Percentiles rank a stretch among this genome's conserved stretches.
phyloP scores from a whole-genome alignment of 2,888 invertebrate species.

The Drosophila percnosoma region DNA sequence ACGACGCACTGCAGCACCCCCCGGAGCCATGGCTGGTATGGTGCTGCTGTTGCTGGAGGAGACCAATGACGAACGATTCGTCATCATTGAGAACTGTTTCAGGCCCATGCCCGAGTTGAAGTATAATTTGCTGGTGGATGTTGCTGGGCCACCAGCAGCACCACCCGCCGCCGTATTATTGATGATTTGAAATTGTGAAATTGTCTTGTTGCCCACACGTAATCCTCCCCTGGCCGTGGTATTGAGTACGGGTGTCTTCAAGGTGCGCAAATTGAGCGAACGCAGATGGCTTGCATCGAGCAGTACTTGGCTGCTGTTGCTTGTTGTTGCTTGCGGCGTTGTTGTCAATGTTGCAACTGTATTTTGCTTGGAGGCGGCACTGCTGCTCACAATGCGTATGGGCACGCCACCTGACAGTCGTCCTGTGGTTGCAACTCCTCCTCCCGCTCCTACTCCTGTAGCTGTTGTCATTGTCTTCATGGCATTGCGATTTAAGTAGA shows the following conservation, averaged over 20 bases:
- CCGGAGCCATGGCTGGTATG: slow-evolving; percentile 48
- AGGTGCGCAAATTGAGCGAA: slow-evolving; percentile 60
- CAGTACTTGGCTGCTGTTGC: slow-evolving; percentile 36
- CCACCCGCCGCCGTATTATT: slow-evolving; percentile 32
- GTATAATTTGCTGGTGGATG: slow-evolving; percentile 42
- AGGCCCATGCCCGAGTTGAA: slow-evolving; percentile 61
- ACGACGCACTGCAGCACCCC: slow-evolving; percentile 60
- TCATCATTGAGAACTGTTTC: slow-evolving; percentile 64
- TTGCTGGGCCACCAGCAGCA: background rate
- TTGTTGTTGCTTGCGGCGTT: slow-evolving; percentile 18
- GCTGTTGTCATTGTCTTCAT: slow-evolving; percentile 82
- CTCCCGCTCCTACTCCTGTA: slow-evolving; percentile 36
- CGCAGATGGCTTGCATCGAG: slow-evolving; percentile 51
- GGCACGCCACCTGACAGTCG: slow-evolving; percentile 71
- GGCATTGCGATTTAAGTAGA: slow-evolving; percentile 83
- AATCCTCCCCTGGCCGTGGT: slow-evolving; percentile 28
- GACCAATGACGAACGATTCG: slow-evolving; percentile 42
- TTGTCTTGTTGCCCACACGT: slow-evolving; percentile 58
- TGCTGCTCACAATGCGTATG: slow-evolving; percentile 56
- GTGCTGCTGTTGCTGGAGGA: background rate
- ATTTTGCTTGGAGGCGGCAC: slow-evolving; percentile 28
- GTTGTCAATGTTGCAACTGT: slow-evolving; percentile 13
- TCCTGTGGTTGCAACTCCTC: slow-evolving; percentile 53
- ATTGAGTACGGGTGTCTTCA: slow-evolving; percentile 42
- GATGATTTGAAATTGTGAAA: slow-evolving; percentile 64